phyloP scores from a whole-genome alignment of 53 echinoderm and acorn worm species.

The Antedon mediterranea region DNA sequence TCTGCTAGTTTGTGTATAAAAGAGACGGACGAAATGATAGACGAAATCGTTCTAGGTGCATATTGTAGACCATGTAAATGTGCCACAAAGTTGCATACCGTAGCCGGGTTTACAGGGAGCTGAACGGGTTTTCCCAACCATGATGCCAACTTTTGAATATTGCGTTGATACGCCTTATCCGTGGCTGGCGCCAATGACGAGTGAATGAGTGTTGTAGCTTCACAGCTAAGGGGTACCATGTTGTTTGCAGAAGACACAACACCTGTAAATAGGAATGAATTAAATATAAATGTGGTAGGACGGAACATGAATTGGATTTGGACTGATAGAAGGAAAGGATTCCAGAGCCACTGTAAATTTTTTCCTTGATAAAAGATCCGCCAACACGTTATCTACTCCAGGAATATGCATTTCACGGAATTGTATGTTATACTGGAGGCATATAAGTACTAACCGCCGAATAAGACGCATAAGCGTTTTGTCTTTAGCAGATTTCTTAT shows the following conservation, averaged over 20 bases:
- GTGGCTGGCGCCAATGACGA: not conserved
- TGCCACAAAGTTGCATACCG: constrained; percentile 8
- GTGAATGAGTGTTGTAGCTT: constrained; percentile 5
- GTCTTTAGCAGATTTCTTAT: constrained; percentile 22
- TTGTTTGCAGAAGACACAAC: not conserved
- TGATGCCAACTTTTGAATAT: not conserved
- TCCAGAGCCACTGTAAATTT: constrained; percentile 9
- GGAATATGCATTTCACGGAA: constrained; percentile 14
- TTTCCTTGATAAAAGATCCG: constrained; percentile 24
- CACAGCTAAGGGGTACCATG: not conserved
- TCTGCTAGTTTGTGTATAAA: not conserved
- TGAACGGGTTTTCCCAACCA: not conserved
- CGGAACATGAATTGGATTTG: not conserved
- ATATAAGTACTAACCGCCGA: constrained; percentile 9
- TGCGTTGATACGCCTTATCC: not conserved
- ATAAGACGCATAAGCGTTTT: constrained; percentile 6
- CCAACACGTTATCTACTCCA: constrained; percentile 13
- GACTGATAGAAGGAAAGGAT: not conserved
- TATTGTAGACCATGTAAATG: constrained; percentile 1
- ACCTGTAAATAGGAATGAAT: not conserved
- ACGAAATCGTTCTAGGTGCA: constrained; percentile 9
- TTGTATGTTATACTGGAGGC: constrained; percentile 8
- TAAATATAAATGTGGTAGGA: not conserved
- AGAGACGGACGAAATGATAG: constrained; percentile 7
- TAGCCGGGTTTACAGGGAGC: not conserved